phyloP scores from a whole-genome alignment of 2,113 vertebrate species.

The Apus apus region DNA sequence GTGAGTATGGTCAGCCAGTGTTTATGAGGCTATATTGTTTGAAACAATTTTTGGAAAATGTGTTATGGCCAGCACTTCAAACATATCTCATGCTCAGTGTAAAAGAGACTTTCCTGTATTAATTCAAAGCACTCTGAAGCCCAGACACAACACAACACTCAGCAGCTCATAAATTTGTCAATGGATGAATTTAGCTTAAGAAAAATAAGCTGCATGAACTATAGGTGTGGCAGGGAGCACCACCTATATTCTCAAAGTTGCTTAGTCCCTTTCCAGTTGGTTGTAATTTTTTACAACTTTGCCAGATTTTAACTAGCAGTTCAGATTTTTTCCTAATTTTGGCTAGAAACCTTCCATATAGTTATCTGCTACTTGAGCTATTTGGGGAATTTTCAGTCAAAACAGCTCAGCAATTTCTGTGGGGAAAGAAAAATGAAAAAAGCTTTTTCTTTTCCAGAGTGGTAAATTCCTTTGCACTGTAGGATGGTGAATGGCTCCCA shows the following conservation, averaged over 20 bases:
- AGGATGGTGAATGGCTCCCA: neutral
- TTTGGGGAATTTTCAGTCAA: constrained; percentile 49
- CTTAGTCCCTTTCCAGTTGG: constrained; percentile 19
- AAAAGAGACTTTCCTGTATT: constrained; percentile 56
- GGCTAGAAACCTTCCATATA: constrained; percentile 21
- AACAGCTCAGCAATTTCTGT: constrained; percentile 48
- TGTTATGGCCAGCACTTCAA: constrained; percentile 32
- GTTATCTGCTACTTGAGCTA: constrained; percentile 53
- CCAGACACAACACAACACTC: constrained; percentile 62
- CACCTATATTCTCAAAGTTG: constrained; percentile 54
- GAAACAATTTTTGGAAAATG: constrained; percentile 42
- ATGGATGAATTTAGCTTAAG: constrained; percentile 59
- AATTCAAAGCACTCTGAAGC: constrained; percentile 47
- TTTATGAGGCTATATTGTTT: constrained; percentile 37
- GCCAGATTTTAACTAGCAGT: constrained; percentile 32
- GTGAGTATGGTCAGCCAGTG: neutral
- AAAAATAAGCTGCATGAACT: constrained; percentile 60
- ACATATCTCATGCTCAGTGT: constrained; percentile 7
- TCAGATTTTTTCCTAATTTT: constrained; percentile 24
- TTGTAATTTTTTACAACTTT: neutral
- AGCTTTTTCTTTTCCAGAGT: neutral
- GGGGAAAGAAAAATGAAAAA: neutral
- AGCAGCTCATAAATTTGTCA: constrained; percentile 70
- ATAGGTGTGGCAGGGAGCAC: constrained; percentile 51
- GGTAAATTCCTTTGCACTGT: neutral